Conservation (phyloP, 2,888 invertebrate genomes). For the Marasmarcha lunaedactyla region DNA sequence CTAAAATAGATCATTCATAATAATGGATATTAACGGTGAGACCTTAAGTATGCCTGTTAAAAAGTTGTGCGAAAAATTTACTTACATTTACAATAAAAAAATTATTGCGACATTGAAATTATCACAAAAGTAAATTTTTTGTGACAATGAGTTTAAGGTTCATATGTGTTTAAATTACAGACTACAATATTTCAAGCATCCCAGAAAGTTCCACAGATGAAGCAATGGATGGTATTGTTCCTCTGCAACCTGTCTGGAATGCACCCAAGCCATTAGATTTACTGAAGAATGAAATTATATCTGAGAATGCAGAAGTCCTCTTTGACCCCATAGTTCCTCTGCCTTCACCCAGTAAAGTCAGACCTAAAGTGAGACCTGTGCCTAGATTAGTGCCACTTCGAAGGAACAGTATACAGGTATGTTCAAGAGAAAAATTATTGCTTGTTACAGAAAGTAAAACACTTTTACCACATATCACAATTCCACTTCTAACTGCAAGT, state of each 20-base stretch:
- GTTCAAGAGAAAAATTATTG: conserved; percentile 6
- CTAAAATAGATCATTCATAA: no score
- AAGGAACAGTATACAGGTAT: conserved; percentile 74
- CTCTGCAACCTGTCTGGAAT: conserved; percentile 30
- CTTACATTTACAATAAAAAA: no score
- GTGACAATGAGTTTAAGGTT: no score
- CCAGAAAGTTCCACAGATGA: conserved; percentile 38
- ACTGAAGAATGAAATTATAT: conserved; percentile 53
- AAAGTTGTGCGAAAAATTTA: no score
- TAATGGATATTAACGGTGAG: no score
- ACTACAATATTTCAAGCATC: conserved; percentile 40
- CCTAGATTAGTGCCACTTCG: conserved; percentile 74
- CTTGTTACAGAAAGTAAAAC: not conserved
- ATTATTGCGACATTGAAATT: no score
- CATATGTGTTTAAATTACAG: conserved; percentile 18
- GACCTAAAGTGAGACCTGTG: conserved; percentile 76
- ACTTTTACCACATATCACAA: no score
- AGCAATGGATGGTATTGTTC: conserved; percentile 54
- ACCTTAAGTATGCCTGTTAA: no score
- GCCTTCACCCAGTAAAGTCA: conserved; percentile 73
- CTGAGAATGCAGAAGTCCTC: conserved; percentile 52
- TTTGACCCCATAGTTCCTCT: conserved; percentile 64
- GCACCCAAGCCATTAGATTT: conserved; percentile 43
- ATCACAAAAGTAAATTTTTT: no score
- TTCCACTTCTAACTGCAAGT: no score